phyloP scores from a whole-genome alignment of 2,113 vertebrate species.

The Eulemur rufifrons region DNA sequence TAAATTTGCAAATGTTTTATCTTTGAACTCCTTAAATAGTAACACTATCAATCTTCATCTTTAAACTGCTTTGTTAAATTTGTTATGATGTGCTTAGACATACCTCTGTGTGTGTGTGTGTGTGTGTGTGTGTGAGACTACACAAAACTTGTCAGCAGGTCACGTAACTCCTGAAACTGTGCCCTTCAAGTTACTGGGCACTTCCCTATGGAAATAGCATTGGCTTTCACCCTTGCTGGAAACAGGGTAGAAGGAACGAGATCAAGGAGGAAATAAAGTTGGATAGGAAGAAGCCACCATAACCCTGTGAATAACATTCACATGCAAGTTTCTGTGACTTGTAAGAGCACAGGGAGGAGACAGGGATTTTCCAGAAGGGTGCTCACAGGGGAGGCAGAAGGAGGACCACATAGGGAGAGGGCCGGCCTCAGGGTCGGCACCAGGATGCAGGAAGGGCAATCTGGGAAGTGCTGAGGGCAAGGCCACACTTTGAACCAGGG shows the following conservation, averaged over 20 bases:
- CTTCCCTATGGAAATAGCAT: not conserved
- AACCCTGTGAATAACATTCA: not conserved
- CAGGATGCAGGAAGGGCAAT: not conserved
- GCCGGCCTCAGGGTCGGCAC: not conserved
- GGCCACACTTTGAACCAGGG: not conserved
- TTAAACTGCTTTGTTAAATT: not conserved
- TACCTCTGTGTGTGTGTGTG: not conserved
- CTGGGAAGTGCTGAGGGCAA: not conserved
- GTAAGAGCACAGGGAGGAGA: not conserved
- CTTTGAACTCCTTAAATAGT: not conserved
- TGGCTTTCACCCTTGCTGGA: not conserved
- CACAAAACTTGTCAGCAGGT: not conserved
- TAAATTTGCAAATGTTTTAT: not conserved
- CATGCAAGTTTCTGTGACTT: not conserved
- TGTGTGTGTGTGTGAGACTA: not conserved
- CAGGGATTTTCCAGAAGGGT: not conserved
- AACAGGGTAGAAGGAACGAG: not conserved
- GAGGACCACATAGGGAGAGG: rapidly evolving
- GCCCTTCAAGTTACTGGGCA: not conserved
- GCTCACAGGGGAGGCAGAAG: not conserved
- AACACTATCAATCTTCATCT: not conserved
- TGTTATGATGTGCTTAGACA: not conserved
- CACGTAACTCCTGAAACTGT: not conserved
- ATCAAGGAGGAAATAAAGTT: not conserved
- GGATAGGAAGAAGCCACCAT: not conserved